phyloP scores from a whole-genome alignment of 2,888 invertebrate species.

The Macroteleia sp. region DNA sequence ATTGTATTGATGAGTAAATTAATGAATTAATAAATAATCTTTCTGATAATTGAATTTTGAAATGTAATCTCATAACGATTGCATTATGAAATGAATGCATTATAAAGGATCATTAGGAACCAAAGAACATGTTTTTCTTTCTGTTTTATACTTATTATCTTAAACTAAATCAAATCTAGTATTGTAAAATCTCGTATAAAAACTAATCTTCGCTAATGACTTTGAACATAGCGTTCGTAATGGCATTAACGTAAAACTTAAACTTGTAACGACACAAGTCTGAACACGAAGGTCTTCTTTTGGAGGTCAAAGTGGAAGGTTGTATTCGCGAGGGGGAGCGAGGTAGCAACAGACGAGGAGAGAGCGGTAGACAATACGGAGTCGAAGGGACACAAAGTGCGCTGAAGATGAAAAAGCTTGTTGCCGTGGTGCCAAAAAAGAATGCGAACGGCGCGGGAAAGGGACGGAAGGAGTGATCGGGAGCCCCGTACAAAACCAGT shows the following conservation, averaged over 20 bases:
- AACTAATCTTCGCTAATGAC: no score
- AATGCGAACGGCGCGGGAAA: constrained; percentile 4
- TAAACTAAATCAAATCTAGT: no score
- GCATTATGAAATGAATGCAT: no score
- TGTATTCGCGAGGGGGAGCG: constrained; percentile 28
- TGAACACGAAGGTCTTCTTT: constrained; percentile 50
- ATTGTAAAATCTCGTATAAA: no score
- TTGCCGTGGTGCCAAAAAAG: constrained; percentile 31
- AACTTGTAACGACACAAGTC: constrained; percentile 41
- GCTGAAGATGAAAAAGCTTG: constrained; percentile 40
- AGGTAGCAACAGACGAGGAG: constrained; percentile 24
- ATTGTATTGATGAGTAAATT: no score
- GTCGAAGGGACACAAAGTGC: constrained; percentile 30
- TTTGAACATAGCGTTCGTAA: constrained; percentile 10
- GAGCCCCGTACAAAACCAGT: constrained; percentile 46
- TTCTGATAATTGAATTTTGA: no score
- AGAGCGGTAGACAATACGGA: constrained; percentile 31
- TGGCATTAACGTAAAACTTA: constrained; percentile 36
- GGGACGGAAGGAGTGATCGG: constrained; percentile 28
- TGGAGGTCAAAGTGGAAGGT: constrained; percentile 62
- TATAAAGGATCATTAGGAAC: no score
- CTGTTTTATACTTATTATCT: no score
- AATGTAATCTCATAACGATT: no score
- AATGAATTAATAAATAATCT: no score
- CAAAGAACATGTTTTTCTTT: no score